A percentile compares a stretch with the other conserved stretches of the same genome.
Conservation (phyloP, 1,140 invertebrate species). For the Olivierus martensii region DNA sequence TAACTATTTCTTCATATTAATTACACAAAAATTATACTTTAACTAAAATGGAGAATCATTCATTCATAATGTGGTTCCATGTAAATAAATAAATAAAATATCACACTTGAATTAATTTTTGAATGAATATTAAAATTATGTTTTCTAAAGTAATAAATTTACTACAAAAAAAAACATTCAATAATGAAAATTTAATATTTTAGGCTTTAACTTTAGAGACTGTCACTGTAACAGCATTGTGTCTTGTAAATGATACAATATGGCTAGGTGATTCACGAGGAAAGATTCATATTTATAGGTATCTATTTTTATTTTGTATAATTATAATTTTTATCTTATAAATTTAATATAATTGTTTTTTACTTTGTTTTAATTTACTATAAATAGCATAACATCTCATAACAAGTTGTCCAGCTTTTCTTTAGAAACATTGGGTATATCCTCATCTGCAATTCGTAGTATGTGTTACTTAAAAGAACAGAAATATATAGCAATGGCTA, state of each 20-base stretch:
- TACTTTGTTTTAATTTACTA: slow-evolving; percentile 1
- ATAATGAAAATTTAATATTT: neutral
- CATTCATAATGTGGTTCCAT: too few relatives aligned
- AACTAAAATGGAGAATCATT: too few relatives aligned
- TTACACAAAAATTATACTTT: too few relatives aligned
- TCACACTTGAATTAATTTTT: too few relatives aligned
- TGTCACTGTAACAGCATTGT: slow-evolving; percentile 26
- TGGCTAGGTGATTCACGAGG: slow-evolving; percentile 77
- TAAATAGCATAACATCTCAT: slow-evolving; percentile 15
- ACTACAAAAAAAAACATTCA: neutral
- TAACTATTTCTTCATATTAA: too few relatives aligned
- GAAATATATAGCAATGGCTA: slow-evolving; percentile 52
- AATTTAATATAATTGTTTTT: neutral
- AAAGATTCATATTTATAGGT: slow-evolving; percentile 55
- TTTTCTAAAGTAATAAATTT: too few relatives aligned
- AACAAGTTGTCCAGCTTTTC: slow-evolving; percentile 29
- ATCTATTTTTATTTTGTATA: too few relatives aligned
- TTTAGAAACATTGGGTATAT: slow-evolving; percentile 34
- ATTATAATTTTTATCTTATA: slow-evolving; percentile 1
- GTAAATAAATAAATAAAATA: too few relatives aligned
- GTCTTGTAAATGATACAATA: slow-evolving; percentile 50
- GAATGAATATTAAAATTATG: too few relatives aligned
- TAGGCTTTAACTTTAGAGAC: slow-evolving; percentile 18
- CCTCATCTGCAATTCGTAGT: slow-evolving; percentile 41
- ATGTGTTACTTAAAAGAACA: slow-evolving; percentile 47